phyloP scores from a whole-genome alignment of 2,797 vertebrate species.

The Staurois parvus region DNA sequence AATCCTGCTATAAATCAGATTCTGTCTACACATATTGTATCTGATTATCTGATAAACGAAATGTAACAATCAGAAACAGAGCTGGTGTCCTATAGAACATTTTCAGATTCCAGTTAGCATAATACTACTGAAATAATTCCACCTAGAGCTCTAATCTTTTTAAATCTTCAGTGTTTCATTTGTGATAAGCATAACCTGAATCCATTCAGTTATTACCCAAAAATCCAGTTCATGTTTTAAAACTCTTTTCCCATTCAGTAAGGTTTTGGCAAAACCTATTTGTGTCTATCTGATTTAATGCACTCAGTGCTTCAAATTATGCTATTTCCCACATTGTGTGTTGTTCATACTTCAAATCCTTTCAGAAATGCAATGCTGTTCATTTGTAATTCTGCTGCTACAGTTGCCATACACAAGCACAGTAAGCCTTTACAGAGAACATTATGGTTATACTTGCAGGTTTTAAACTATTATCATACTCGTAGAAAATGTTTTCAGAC shows the following conservation, averaged over 20 bases:
- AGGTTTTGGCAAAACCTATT: constrained; percentile 21
- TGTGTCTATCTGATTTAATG: constrained; percentile 16
- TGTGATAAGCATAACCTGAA: neutral
- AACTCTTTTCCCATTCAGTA: neutral
- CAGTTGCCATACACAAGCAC: neutral
- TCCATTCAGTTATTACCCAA: neutral
- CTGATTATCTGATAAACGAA: neutral
- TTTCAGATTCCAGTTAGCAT: neutral
- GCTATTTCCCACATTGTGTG: neutral
- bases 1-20: neutral
- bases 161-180: neutral
- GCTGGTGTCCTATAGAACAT: neutral
- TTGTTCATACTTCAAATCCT: neutral
- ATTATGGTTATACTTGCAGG: neutral
- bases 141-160: neutral
- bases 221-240: constrained; percentile 15
- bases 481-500: neutral
- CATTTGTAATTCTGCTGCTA: neutral
- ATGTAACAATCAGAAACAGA: neutral
- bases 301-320: constrained; percentile 4
- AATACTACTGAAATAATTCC: neutral
- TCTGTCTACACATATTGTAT: neutral
- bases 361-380: neutral
- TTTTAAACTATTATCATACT: neutral
- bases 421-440: neutral